phyloP scores from a whole-genome alignment of 2,888 invertebrate genomes.

The Pterostichus niger region DNA sequence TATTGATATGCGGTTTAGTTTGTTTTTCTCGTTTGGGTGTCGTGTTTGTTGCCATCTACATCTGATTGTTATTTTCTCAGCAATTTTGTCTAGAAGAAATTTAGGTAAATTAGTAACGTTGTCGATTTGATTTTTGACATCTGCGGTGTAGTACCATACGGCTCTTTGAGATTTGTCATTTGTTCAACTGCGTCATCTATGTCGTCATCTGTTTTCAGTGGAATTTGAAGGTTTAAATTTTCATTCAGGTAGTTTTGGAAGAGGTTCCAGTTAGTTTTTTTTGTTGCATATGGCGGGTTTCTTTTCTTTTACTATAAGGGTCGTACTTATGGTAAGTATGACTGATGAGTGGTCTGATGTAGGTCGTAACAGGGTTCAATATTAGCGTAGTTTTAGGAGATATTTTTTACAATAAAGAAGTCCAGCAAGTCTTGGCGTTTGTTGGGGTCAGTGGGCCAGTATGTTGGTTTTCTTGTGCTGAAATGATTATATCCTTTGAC shows the following conservation, averaged over 20 bases:
- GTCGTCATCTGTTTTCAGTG: constrained; percentile 67
- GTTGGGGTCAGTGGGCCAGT: background rate
- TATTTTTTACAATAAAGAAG: constrained; percentile 69
- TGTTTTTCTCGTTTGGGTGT: constrained; percentile 60
- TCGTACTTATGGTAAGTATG: constrained; percentile 67
- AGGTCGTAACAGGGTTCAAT: constrained; percentile 67
- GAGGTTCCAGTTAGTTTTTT: constrained; percentile 61
- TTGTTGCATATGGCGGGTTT: constrained; percentile 64
- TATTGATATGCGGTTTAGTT: constrained; percentile 60
- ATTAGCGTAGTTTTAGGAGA: constrained; percentile 64
- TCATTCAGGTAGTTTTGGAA: constrained; percentile 59
- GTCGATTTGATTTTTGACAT: background rate
- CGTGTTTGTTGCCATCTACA: constrained; percentile 68
- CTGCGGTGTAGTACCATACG: constrained; percentile 62
- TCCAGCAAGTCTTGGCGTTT: background rate
- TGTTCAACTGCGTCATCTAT: constrained; percentile 67
- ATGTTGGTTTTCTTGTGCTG: constrained; percentile 69
- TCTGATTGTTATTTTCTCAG: constrained; percentile 56
- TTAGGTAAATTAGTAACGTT: constrained; percentile 62
- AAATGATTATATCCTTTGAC: constrained; percentile 41
- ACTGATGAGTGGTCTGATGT: constrained; percentile 70
- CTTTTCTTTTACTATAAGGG: constrained; percentile 64
- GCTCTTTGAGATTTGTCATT: constrained; percentile 64
- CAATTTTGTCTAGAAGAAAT: constrained; percentile 62
- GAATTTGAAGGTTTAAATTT: constrained; percentile 61